A percentile compares a stretch with the other conserved stretches of the same genome.
phyloP scores from a whole-genome alignment of 2,888 invertebrate species.

The Polydesmus complanatus region DNA sequence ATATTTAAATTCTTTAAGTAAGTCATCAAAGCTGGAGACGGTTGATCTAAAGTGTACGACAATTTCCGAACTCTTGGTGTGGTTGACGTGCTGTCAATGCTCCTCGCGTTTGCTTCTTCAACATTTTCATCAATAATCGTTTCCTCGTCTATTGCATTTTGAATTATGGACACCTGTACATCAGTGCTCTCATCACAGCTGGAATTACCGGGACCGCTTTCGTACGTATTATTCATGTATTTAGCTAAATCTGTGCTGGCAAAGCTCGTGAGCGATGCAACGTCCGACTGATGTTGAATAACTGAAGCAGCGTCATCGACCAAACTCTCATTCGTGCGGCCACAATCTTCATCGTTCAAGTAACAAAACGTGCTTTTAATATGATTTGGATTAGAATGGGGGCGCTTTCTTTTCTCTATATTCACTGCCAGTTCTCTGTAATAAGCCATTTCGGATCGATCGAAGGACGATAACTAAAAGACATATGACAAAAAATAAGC shows the following conservation, averaged over 20 bases:
- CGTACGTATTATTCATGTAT: background rate
- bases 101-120: background rate
- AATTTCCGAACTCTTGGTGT: conserved; percentile 44
- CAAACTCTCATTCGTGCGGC: background rate
- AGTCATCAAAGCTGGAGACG: conserved; percentile 53
- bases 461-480: conserved; percentile 47
- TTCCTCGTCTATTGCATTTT: background rate
- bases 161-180: background rate
- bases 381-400: conserved; percentile 23
- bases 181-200: background rate
- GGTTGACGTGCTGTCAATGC: background rate
- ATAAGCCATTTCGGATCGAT: conserved; percentile 48
- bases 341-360: conserved; percentile 17
- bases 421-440: conserved; percentile 52
- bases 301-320: background rate
- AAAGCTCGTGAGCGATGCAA: background rate
- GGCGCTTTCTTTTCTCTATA: conserved; percentile 36
- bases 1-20: conserved; percentile 20
- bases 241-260: conserved; percentile 11
- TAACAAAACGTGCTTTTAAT: too few species aligned
- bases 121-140: background rate
- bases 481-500: conserved; percentile 24
- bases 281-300: too few species aligned
- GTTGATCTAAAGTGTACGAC: conserved; percentile 62
- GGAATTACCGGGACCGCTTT: background rate